Conservation (phyloP, 2,888 invertebrate species). For the Orthosia gracilis region DNA sequence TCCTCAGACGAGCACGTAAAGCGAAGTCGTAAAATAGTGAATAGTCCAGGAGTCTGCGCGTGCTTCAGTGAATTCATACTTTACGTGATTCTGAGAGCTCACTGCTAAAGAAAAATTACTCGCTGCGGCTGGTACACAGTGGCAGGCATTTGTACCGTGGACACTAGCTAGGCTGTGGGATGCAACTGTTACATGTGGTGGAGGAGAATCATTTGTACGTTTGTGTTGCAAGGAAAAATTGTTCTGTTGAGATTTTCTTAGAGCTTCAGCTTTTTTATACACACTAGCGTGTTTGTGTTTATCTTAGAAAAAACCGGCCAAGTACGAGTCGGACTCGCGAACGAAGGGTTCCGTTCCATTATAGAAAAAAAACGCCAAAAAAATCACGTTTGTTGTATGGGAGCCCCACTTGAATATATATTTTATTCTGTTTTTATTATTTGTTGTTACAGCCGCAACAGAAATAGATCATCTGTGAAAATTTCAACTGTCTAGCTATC, state of each 20-base stretch:
- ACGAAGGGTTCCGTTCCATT: too few relatives aligned
- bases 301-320: too few relatives aligned
- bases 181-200: conserved; percentile 35
- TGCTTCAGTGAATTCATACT: conserved; percentile 77
- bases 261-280: not conserved
- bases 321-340: too few relatives aligned
- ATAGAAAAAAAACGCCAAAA: too few relatives aligned
- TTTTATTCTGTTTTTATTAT: too few relatives aligned
- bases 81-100: conserved; percentile 76
- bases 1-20: conserved; percentile 63
- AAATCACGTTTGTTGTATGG: too few relatives aligned
- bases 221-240: not conserved
- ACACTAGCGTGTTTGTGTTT: not conserved
- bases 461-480: too few relatives aligned
- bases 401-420: too few relatives aligned
- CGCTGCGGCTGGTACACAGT: conserved; percentile 49
- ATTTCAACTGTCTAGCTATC: too few relatives aligned
- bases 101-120: conserved; percentile 63
- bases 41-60: conserved; percentile 70
- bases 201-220: conserved; percentile 21
- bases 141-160: conserved; percentile 48
- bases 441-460: too few relatives aligned
- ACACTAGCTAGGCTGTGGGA: conserved; percentile 17
- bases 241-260: not conserved
- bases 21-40: conserved; percentile 77